phyloP scores from a whole-genome alignment of 2,888 invertebrate species.

The Laspeyria flexula region DNA sequence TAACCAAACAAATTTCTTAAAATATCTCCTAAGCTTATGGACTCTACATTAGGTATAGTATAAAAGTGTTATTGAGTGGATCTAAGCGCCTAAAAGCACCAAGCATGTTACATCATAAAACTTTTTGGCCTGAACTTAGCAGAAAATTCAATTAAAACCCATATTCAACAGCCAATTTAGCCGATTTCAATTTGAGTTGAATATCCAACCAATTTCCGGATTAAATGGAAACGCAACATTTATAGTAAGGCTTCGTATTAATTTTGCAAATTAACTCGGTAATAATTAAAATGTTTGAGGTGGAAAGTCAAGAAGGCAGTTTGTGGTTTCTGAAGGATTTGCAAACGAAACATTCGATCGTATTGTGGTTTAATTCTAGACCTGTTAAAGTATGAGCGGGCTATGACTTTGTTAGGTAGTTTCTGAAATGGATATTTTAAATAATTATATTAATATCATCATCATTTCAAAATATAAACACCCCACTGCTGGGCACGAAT shows the following conservation, averaged over 20 bases:
- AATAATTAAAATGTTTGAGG: constrained; percentile 35
- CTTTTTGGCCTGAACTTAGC: neutral
- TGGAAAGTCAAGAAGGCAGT: neutral
- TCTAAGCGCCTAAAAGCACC: too few species aligned
- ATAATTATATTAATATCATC: too few species aligned
- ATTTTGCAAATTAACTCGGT: constrained; percentile 31
- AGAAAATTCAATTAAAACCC: neutral
- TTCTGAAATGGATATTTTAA: too few species aligned
- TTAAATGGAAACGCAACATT: neutral
- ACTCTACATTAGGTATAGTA: too few species aligned
- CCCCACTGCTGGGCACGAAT: too few species aligned
- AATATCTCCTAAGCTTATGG: too few species aligned
- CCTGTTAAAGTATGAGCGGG: neutral
- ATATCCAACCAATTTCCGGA: constrained; percentile 2
- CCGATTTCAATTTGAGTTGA: neutral
- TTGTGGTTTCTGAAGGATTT: constrained; percentile 5
- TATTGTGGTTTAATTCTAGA: neutral
- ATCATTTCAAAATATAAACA: too few species aligned
- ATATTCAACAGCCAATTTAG: neutral
- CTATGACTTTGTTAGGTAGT: too few species aligned
- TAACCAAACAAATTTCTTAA: too few species aligned
- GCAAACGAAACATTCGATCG: neutral
- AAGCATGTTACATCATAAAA: too few species aligned
- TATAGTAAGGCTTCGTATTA: constrained; percentile 13
- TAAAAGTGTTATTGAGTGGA: too few species aligned